Evolutionary conservation across 1,140 invertebrate genomes (phyloP), one percentile per base, ranked within the genome.

Genomic region (Heliconius hewitsoni): DNA sequence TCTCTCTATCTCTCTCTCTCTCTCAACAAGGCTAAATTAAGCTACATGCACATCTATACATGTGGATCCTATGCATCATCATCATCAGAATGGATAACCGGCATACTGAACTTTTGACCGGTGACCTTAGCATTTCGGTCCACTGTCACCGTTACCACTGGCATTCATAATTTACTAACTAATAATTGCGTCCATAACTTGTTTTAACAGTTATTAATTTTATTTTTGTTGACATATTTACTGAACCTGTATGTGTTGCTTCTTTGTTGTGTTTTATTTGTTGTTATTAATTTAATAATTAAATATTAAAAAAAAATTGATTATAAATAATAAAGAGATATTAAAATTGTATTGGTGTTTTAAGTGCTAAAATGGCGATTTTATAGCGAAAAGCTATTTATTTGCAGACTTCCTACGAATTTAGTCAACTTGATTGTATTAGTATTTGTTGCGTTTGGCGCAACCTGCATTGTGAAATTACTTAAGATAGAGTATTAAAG

Each of bases 81-180:
- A 77, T 82, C 80, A 77, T 87, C 80, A 82, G 82, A 82, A 84
- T 82, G 83, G 81, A 89, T 85, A 85, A 85, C 78, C 84, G 86
- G 86, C 85, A 87, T 85, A 86, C 85, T 89, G 86, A 89, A 86
- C 87, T 89, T 89, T 85, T 85, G 84, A 87, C 82, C 85, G 79
- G 77, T 84, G 87, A 79, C 88, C 90, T 91, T 88, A 85, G 86
- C 85, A 81, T 90, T 91, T 88, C 85, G 77, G 80, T 82, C 83
- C 79, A 84, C 86, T 89, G 86, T 90, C 87, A 86, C 86, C 87
- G 83, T 86, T 89, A 86, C 73, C 83, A 84, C 87, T 87, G 84
- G 88, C 86, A 87, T 88, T 87, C 82, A 83, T 86, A 86, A 85
- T 89, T 85, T 86, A 86, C 81, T 86, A 85, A 86, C 77, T 81